Percentiles rank a stretch among this genome's conserved stretches.
Evolutionary conservation across 2,113 vertebrate species (phyloP).

Genomic region (Cyanoramphus novaezelandiae): DNA sequence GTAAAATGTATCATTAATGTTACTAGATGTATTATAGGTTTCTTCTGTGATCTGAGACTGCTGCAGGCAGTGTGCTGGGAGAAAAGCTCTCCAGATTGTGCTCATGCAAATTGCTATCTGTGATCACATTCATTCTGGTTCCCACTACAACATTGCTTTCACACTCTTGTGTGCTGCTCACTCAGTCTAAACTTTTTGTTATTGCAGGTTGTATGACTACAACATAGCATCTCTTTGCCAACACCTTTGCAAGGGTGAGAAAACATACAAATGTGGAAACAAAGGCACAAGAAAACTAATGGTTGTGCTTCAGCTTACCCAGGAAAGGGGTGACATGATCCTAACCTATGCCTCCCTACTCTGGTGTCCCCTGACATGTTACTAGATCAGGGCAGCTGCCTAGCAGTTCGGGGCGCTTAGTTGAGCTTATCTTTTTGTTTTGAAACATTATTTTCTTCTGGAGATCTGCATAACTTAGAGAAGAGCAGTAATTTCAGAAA

Average conservation of each 20-base stretch:
- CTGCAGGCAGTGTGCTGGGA: slow-evolving; percentile 39
- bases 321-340: neutral
- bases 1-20: slow-evolving; percentile 7
- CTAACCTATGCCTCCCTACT: neutral
- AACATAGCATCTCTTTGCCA: slow-evolving; percentile 43
- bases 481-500: neutral
- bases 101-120: slow-evolving; percentile 62
- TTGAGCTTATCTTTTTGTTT: neutral
- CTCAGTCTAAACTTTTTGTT: slow-evolving; percentile 62
- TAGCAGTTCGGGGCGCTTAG: neutral
- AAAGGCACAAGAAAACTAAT: neutral
- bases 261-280: slow-evolving; percentile 25
- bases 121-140: slow-evolving; percentile 57
- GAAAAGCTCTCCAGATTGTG: slow-evolving; percentile 60
- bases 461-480: neutral
- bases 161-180: slow-evolving; percentile 41
- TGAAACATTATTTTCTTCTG: neutral
- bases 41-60: slow-evolving; percentile 24
- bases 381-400: neutral
- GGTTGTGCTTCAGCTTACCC: neutral
- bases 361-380: neutral
- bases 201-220: slow-evolving; percentile 51
- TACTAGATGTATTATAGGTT: neutral
- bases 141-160: slow-evolving; percentile 61
- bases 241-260: slow-evolving; percentile 37